These are phyloP conservation scores for Melipona beecheii DNA, from an alignment of 2,888 invertebrate genomes.

Conservation along the genomic window DNA sequence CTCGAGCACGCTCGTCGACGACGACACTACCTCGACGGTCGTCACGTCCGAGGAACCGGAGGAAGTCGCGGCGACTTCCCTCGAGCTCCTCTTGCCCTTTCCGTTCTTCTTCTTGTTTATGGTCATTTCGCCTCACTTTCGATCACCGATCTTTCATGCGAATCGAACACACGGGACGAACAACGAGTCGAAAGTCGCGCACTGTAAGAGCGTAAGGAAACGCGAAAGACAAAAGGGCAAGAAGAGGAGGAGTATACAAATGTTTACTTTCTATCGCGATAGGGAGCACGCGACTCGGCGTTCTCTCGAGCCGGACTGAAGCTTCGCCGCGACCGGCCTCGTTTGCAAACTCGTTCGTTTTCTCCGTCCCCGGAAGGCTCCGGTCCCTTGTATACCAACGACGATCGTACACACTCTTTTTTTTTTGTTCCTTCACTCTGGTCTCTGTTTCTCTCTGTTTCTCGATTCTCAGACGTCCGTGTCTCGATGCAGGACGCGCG, in stretches of 20 bases:
- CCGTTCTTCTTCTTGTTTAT: conserved; percentile 67
- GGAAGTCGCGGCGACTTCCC: conserved; percentile 61
- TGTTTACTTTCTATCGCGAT: conserved; percentile 8
- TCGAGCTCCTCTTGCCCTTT: conserved; percentile 53
- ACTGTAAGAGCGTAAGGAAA: background rate
- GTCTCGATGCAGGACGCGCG: background rate
- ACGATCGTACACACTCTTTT: conserved; percentile 5
- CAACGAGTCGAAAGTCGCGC: background rate
- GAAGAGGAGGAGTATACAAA: background rate
- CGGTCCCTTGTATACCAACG: conserved; percentile 6
- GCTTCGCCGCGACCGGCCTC: conserved; percentile 49
- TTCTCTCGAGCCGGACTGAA: conserved; percentile 29
- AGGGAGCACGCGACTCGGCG: conserved; percentile 1
- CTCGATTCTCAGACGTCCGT: background rate
- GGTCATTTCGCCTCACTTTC: conserved; percentile 59
- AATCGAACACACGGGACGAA: background rate
- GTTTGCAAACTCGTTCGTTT: conserved; percentile 65
- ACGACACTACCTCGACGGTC: conserved; percentile 68
- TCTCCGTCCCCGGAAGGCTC: conserved; percentile 33
- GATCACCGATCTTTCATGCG: conserved; percentile 33
- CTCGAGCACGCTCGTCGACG: conserved; percentile 76
- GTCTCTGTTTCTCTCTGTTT: background rate
- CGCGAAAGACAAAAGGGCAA: background rate
- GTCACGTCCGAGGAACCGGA: conserved; percentile 62
- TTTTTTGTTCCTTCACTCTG: background rate